Percentiles rank a stretch among this genome's conserved stretches.
Conservation (phyloP, 1,140 invertebrate genomes). For the Adelges cooleyi region DNA sequence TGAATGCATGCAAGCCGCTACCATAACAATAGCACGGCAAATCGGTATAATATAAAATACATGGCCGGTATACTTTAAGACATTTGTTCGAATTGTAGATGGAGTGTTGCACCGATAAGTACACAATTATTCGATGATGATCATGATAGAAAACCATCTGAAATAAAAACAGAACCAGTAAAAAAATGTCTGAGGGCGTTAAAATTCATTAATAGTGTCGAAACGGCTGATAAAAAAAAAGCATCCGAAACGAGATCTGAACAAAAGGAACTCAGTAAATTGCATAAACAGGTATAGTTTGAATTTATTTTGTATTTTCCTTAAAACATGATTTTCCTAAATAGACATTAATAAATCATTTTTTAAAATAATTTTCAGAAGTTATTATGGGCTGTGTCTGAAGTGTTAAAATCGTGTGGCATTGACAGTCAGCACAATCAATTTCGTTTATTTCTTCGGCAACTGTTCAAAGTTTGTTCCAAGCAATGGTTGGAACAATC, state of each 20-base stretch:
- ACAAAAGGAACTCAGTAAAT: constrained; percentile 3
- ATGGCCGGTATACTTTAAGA: no score
- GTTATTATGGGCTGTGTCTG: constrained; percentile 23
- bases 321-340: no score
- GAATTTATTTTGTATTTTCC: no score
- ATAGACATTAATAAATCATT: no score
- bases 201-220: not conserved
- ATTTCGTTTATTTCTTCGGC: constrained; percentile 15
- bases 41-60: no score
- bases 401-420: constrained; percentile 20
- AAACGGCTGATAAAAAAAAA: not conserved
- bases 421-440: constrained; percentile 19
- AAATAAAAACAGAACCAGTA: constrained; percentile 12
- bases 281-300: constrained; percentile 20
- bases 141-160: not conserved
- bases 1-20: no score
- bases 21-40: no score
- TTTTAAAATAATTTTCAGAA: not conserved
- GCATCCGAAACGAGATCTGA: not conserved
- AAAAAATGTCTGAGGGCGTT: constrained; percentile 19
- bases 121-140: constrained; percentile 1
- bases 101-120: not conserved
- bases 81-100: no score
- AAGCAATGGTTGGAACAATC: constrained; percentile 19
- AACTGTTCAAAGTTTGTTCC: constrained; percentile 22